Evolutionary conservation across 2,113 vertebrate species (phyloP).

Genomic region (Danionella cerebrum): DNA sequence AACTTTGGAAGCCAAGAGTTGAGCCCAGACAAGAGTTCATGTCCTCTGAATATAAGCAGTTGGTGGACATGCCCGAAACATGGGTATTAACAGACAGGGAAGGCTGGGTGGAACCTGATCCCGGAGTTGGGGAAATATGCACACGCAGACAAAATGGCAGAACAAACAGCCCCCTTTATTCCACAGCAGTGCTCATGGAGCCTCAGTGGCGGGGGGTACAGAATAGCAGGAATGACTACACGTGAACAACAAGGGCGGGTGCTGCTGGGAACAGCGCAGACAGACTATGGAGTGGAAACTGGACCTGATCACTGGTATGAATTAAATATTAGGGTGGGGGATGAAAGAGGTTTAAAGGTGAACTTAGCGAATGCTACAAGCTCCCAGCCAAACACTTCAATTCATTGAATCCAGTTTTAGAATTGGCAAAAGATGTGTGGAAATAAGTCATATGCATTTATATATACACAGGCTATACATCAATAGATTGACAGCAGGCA

Average conservation of each 20-base stretch:
- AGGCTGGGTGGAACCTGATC: conserved; percentile 26
- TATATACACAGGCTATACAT: too few relatives aligned
- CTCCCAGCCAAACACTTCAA: too few relatives aligned
- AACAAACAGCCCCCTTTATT: conserved; percentile 35
- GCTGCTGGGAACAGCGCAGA: background rate
- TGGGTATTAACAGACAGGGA: conserved; percentile 21
- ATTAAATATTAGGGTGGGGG: conserved; percentile 70
- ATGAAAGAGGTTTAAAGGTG: too few relatives aligned
- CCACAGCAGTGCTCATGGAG: conserved; percentile 43
- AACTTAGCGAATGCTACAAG: too few relatives aligned
- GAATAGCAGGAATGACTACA: conserved; percentile 46
- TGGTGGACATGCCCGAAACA: conserved; percentile 14
- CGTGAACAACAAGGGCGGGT: conserved; percentile 14
- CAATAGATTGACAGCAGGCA: too few relatives aligned
- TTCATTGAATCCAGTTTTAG: too few relatives aligned
- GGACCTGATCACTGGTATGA: conserved; percentile 44
- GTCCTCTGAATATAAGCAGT: conserved; percentile 5
- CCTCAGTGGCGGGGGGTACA: conserved; percentile 32
- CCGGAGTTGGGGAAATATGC: conserved; percentile 1
- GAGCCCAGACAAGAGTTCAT: background rate
- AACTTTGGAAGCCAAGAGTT: background rate
- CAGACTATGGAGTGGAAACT: conserved; percentile 17
- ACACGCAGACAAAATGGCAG: conserved; percentile 39
- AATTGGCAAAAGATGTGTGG: too few relatives aligned
- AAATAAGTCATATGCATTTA: too few relatives aligned